phyloP scores from a whole-genome alignment of 2,888 invertebrate species.

The Rotaria socialis region DNA sequence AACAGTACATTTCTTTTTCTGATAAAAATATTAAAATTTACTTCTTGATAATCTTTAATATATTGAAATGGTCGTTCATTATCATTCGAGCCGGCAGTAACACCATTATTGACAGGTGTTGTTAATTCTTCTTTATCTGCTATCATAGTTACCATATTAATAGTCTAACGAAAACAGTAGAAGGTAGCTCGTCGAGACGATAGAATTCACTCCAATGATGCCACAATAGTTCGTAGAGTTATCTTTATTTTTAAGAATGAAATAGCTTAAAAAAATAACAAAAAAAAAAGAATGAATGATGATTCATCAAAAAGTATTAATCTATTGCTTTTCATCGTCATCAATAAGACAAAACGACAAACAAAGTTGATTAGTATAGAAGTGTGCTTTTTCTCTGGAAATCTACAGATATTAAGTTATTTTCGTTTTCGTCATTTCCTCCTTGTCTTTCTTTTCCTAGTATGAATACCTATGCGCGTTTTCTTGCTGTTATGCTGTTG shows the following conservation, averaged over 20 bases:
- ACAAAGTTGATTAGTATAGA: too few relatives aligned
- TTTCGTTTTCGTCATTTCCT: too few relatives aligned
- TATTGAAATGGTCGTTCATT: not conserved
- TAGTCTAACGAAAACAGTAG: not conserved
- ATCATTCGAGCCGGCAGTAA: not conserved
- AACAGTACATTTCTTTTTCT: too few relatives aligned
- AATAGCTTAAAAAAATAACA: not conserved
- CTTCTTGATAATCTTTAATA: slow-evolving; percentile 17
- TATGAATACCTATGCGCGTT: not conserved
- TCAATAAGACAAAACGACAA: too few relatives aligned
- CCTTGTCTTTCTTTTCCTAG: not conserved
- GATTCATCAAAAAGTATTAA: not conserved
- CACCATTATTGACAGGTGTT: not conserved
- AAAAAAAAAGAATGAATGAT: not conserved
- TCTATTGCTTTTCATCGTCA: too few relatives aligned
- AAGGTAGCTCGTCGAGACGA: not conserved
- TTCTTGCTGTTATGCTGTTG: slow-evolving; percentile 16
- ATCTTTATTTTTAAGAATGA: not conserved
- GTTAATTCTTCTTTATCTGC: not conserved
- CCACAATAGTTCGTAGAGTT: not conserved
- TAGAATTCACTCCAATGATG: not conserved
- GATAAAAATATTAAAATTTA: not conserved
- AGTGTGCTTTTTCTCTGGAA: too few relatives aligned
- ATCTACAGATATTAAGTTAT: too few relatives aligned
- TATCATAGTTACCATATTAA: not conserved